Evolutionary conservation across 2,797 vertebrate species (phyloP).

Genomic region (Eremophila alpestris): DNA sequence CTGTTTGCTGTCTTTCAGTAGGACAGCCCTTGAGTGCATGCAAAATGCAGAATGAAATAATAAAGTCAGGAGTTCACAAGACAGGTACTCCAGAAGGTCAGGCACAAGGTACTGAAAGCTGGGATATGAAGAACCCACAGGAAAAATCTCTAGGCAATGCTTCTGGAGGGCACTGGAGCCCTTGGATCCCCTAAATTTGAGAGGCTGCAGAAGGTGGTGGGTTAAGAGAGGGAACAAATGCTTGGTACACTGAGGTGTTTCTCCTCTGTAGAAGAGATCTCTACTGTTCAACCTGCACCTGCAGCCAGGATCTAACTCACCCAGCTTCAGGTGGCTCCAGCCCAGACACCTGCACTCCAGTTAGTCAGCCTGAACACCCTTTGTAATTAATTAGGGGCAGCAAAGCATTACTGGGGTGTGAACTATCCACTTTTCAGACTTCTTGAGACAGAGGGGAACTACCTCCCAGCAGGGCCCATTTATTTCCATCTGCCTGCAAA

Average conservation of each 20-base stretch:
- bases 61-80: not conserved
- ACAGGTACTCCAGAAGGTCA: not conserved
- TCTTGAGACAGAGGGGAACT: not conserved
- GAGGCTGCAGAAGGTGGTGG: not conserved
- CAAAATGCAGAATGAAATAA: not conserved
- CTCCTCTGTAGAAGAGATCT: not conserved
- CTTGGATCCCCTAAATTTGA: not conserved
- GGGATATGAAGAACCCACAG: not conserved
- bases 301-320: not conserved
- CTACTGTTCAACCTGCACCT: not conserved
- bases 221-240: not conserved
- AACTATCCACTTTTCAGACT: not conserved
- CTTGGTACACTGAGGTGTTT: accelerated
- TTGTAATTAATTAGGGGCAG: not conserved
- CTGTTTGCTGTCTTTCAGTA: not conserved
- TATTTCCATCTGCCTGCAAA: not conserved
- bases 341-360: not conserved
- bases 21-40: not conserved
- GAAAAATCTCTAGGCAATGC: not conserved
- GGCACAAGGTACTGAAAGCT: not conserved
- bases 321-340: not conserved
- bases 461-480: not conserved
- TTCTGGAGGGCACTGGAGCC: not conserved
- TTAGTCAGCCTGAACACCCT: not conserved
- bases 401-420: not conserved